Percentiles rank a stretch among this genome's conserved stretches.
Conservation (phyloP, 2,113 vertebrate genomes). For the Bolborhynchus lineola region DNA sequence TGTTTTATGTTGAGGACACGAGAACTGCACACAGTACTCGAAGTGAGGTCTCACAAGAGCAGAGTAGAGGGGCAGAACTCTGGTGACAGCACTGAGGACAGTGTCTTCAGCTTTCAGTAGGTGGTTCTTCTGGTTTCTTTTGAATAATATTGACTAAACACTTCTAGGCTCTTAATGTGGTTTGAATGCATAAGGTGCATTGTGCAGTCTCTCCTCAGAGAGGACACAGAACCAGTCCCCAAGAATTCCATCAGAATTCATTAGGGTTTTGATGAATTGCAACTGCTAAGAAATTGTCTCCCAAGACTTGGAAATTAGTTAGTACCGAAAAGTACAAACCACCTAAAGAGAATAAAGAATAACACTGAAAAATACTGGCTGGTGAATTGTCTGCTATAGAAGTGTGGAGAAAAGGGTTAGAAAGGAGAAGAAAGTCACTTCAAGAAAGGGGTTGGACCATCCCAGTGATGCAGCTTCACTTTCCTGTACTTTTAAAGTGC, state of each 20-base stretch:
- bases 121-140: not conserved
- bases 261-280: conserved; percentile 57
- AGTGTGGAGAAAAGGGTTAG: not conserved
- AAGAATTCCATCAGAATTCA: conserved; percentile 54
- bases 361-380: not conserved
- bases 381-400: not conserved
- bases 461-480: not conserved
- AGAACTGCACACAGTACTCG: not conserved
- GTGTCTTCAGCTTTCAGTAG: not conserved
- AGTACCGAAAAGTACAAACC: not conserved
- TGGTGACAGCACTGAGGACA: not conserved
- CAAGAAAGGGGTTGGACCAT: not conserved
- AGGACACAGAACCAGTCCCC: not conserved
- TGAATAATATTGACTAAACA: conserved; percentile 15
- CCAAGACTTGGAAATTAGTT: conserved; percentile 44
- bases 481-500: conserved; percentile 34
- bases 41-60: not conserved
- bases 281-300: conserved; percentile 51
- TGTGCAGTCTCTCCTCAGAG: not conserved
- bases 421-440: not conserved
- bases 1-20: not conserved
- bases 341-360: not conserved
- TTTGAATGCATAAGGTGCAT: not conserved
- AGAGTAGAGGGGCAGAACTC: not conserved
- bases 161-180: not conserved